phyloP scores from a whole-genome alignment of 2,888 invertebrate species.

The Pachymerium ferrugineum region DNA sequence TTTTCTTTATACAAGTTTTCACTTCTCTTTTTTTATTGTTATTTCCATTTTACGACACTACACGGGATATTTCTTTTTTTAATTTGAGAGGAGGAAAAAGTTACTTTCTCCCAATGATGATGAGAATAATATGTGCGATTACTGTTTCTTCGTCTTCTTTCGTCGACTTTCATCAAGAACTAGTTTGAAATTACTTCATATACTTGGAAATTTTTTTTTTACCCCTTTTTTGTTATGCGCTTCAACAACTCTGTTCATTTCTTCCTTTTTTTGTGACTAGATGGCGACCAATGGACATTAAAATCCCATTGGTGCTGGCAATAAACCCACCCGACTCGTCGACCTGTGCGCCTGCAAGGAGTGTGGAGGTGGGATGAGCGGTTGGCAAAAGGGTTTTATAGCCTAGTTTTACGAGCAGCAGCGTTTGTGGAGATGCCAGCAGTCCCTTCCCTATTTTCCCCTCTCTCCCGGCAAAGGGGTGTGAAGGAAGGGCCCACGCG shows the following conservation, averaged over 20 bases:
- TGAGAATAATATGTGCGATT: constrained; percentile 16
- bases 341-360: constrained; percentile 27
- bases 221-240: too few relatives aligned
- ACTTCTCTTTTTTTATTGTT: too few relatives aligned
- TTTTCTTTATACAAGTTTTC: too few relatives aligned
- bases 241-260: constrained; percentile 27
- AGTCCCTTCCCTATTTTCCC: constrained; percentile 20
- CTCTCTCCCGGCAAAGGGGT: not conserved
- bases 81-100: not conserved
- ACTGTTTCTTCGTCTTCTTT: not conserved
- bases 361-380: constrained; percentile 11
- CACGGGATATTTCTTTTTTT: not conserved
- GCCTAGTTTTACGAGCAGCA: constrained; percentile 21
- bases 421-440: constrained; percentile 23
- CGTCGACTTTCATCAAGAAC: not conserved
- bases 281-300: constrained; percentile 27
- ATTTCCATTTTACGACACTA: too few relatives aligned
- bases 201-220: not conserved
- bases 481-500: constrained; percentile 6
- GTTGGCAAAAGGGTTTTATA: constrained; percentile 25
- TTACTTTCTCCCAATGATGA: not conserved
- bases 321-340: constrained; percentile 25
- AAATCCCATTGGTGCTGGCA: constrained; percentile 27
- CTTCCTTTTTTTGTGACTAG: constrained; percentile 24
- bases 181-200: constrained; percentile 19